Base-by-base conservation (phyloP, 2,888 invertebrate genomes). In the Lysandra bellargus region DNA sequence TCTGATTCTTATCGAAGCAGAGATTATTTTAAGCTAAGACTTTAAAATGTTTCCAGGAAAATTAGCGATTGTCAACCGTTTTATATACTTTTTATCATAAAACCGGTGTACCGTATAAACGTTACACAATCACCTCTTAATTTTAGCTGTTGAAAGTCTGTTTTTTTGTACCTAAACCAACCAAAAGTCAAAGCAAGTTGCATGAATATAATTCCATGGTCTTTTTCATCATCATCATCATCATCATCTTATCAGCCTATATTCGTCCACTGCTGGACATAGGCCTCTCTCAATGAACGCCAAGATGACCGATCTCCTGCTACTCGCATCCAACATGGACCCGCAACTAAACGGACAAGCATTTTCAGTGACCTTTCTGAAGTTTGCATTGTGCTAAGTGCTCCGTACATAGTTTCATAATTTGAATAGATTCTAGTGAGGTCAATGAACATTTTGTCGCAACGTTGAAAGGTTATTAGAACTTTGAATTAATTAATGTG, bases 401-500 rank as follows among this genome's bases (percentile, higher is more conserved):
- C 69, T 69, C 33, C 30, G 64, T 33, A 4, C 33, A 33, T 33
- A 69, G 33, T 69, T 69, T 2, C 14, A 14, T 33, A 14, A 33
- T 69, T 69, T 64, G 30, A 30, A 64, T 64, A 64, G 23, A 33
- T 69, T 69, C 69, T 69, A 17, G 33, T 69, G 69, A 69, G 33
- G 33, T 69, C 17, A 33, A 69, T 69, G 69, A 69, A 69, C 17
- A 69, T 69, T 33, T 33, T 33, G 33, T 12, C 30, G 12, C 6
- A 64, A 12, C 64, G 23, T 30, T 64, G 30, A 64, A 12, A 64
- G 61, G 23, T 9, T 61, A 61, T 0, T 12, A 53, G 5, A 33
- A 69, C 30, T 69, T 69, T 33, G 30, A 64, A 30, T 64, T 30
- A 64, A 30, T 64, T 64, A 23, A 64, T 64, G 30, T 23, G 30